These are phyloP conservation scores for Peromyscus melanophrys DNA, from an alignment of 2,797 vertebrate species.

Conservation along the genomic window DNA sequence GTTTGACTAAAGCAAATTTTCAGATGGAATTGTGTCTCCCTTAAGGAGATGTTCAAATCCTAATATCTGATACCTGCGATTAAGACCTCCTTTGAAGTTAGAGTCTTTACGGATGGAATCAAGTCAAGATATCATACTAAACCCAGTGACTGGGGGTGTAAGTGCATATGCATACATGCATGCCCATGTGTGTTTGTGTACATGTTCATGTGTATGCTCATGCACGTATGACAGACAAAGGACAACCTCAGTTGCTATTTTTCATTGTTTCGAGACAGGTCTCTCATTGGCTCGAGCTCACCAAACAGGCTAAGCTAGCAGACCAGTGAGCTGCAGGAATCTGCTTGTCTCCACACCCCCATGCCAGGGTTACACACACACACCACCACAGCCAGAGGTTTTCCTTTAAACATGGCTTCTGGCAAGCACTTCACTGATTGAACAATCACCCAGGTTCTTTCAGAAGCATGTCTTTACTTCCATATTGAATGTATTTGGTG, in stretches of 20 bases:
- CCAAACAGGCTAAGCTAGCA: not conserved
- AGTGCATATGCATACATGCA: too few relatives aligned
- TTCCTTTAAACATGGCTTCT: not conserved
- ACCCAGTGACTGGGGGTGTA: not conserved
- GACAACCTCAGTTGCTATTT: not conserved
- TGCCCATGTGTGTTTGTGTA: not conserved
- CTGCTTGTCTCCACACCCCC: not conserved
- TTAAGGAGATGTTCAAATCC: not conserved
- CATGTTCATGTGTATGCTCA: not conserved
- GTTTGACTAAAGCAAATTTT: conserved; percentile 24
- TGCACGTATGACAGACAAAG: not conserved
- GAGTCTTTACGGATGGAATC: not conserved
- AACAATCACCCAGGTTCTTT: not conserved
- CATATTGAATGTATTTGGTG: not conserved
- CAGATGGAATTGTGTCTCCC: not conserved
- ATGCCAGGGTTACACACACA: too few relatives aligned
- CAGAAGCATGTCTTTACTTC: conserved; percentile 2
- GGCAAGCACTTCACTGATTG: not conserved
- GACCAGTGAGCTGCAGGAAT: not conserved
- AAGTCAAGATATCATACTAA: not conserved
- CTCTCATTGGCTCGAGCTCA: not conserved
- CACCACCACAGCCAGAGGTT: not conserved
- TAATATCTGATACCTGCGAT: not conserved
- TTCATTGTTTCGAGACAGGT: not conserved
- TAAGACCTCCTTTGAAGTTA: not conserved